Evolutionary conservation across 2,113 vertebrate species (phyloP).

Genomic region (Propithecus coquereli): DNA sequence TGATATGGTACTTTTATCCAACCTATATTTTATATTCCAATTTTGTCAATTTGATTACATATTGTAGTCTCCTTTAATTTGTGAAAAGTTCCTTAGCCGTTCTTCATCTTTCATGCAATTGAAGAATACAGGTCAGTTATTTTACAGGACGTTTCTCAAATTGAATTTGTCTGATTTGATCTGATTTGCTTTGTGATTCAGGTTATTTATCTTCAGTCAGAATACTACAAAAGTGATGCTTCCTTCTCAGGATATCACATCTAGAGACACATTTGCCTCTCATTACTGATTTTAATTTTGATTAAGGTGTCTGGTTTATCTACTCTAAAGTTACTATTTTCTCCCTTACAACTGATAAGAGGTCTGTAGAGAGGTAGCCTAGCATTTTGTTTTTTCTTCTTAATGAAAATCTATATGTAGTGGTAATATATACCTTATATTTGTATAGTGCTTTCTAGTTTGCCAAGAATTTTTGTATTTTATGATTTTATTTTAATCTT

Average conservation of each 20-base stretch:
- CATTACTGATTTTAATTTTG: conserved; percentile 8
- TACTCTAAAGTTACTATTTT: background rate
- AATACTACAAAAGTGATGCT: background rate
- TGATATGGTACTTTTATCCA: background rate
- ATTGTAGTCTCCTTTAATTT: conserved; percentile 12
- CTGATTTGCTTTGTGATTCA: background rate
- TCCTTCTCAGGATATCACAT: background rate
- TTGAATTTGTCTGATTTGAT: background rate
- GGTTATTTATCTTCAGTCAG: background rate
- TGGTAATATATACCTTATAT: conserved; percentile 26
- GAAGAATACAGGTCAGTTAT: background rate
- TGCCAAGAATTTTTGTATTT: conserved; percentile 2
- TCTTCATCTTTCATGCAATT: conserved; percentile 2
- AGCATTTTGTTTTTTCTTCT: conserved; percentile 7
- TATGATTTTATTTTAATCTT: conserved; percentile 32
- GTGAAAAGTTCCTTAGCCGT: background rate
- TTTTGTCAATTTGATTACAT: background rate
- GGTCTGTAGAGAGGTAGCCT: background rate
- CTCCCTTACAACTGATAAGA: background rate
- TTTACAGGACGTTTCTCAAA: background rate
- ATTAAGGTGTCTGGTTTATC: background rate
- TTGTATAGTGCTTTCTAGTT: background rate
- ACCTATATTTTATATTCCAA: background rate
- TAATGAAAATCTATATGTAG: background rate
- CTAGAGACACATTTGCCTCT: background rate